phyloP scores from a whole-genome alignment of 2,888 invertebrate genomes.

The Amblyjoppa fuscipennis region DNA sequence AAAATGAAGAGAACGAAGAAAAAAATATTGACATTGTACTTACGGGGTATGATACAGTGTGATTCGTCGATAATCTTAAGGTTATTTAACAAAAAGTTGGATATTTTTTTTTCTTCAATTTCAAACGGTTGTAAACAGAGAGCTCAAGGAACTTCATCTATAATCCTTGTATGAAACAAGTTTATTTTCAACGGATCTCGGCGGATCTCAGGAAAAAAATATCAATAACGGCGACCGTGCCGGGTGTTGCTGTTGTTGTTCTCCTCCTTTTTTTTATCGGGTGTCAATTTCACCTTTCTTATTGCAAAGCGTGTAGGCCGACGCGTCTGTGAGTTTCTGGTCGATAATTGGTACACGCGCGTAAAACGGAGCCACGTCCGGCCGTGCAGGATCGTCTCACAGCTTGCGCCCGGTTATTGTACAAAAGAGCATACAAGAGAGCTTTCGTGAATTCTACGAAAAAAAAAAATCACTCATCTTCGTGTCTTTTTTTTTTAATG shows the following conservation, averaged over 20 bases:
- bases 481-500: slow-evolving; percentile 26
- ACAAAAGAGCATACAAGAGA: slow-evolving; percentile 43
- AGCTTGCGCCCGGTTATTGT: slow-evolving; percentile 53
- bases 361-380: neutral
- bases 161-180: slow-evolving; percentile 66
- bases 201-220: slow-evolving; percentile 51
- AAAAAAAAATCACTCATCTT: slow-evolving; percentile 32
- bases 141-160: slow-evolving; percentile 64
- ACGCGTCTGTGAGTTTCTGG: slow-evolving; percentile 1
- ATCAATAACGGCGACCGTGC: slow-evolving; percentile 21
- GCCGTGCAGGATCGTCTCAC: neutral
- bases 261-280: slow-evolving; percentile 28
- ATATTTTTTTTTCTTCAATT: slow-evolving; percentile 26
- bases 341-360: slow-evolving; percentile 7
- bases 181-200: slow-evolving; percentile 47
- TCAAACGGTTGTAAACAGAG: slow-evolving; percentile 27
- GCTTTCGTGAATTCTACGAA: slow-evolving; percentile 38
- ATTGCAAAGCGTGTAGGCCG: neutral
- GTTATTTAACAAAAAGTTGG: slow-evolving; percentile 33
- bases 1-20: slow-evolving; percentile 17
- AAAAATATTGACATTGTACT: slow-evolving; percentile 63
- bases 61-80: slow-evolving; percentile 63
- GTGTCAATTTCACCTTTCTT: slow-evolving; percentile 31
- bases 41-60: slow-evolving; percentile 62
- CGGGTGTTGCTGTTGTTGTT: slow-evolving; percentile 25